phyloP scores from a whole-genome alignment of 1,140 invertebrate species.

The Samia ricini region DNA sequence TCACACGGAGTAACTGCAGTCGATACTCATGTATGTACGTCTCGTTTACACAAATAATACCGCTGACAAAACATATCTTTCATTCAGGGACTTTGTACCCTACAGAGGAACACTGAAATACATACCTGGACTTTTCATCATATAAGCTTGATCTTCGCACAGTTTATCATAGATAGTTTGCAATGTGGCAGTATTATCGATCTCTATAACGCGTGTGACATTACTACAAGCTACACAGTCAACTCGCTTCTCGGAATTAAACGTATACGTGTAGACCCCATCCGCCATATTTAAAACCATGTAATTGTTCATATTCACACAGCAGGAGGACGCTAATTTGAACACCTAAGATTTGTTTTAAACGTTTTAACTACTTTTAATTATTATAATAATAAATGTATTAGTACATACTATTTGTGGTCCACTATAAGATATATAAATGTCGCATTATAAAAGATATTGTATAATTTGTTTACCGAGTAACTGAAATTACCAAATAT shows the following conservation, averaged over 20 bases:
- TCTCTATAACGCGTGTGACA: constrained; percentile 82
- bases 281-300: constrained; percentile 98
- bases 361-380: constrained; percentile 12
- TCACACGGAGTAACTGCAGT: too few relatives aligned
- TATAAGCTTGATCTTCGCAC: constrained; percentile 85
- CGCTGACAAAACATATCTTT: too few relatives aligned
- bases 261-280: constrained; percentile 97
- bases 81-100: too few relatives aligned
- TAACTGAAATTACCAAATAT: too few relatives aligned
- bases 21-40: too few relatives aligned
- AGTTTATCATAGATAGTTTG: constrained; percentile 91
- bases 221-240: constrained; percentile 94
- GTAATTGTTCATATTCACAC: constrained; percentile 94
- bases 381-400: not conserved
- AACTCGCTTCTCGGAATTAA: constrained; percentile 92
- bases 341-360: too few relatives aligned
- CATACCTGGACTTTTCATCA: constrained; percentile 91
- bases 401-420: not conserved
- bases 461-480: too few relatives aligned
- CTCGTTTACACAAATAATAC: too few relatives aligned
- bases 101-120: constrained; percentile 1
- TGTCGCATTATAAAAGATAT: not conserved
- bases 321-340: constrained; percentile 96
- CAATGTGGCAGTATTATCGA: constrained; percentile 86
- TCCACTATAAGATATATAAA: not conserved